Percentiles rank a stretch among this genome's conserved stretches.
Evolutionary conservation across 2,797 vertebrate species (phyloP).

Genomic region (Crocodylus rhombifer): DNA sequence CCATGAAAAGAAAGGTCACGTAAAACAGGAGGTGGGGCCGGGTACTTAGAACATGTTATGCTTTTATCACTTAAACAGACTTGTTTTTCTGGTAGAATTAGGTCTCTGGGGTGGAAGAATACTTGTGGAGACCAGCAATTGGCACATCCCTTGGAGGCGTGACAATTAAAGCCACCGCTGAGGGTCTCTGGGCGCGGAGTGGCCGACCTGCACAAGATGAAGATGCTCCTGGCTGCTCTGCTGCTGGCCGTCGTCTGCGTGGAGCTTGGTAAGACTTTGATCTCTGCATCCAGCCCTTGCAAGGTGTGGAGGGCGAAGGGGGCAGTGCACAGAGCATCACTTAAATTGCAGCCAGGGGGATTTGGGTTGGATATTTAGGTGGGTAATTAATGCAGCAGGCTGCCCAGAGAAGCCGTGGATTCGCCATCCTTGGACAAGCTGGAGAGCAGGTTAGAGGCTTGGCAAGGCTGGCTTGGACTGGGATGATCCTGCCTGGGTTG

Average conservation of each 20-base stretch:
- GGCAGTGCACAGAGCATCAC: too few relatives aligned
- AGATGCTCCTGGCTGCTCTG: slow-evolving; percentile 29
- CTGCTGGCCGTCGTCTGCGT: not conserved
- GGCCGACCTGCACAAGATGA: slow-evolving; percentile 25
- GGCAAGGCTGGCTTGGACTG: too few relatives aligned
- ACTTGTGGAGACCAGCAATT: rapidly evolving
- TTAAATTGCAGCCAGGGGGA: too few relatives aligned
- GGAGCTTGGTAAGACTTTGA: slow-evolving; percentile 35
- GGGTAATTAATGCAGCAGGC: too few relatives aligned
- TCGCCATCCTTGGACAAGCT: too few relatives aligned
- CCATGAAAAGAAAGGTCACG: slow-evolving; percentile 31
- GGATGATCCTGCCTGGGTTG: too few relatives aligned
- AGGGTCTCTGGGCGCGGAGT: not conserved
- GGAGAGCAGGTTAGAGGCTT: too few relatives aligned
- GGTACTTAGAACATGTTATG: not conserved
- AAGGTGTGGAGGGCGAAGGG: not conserved
- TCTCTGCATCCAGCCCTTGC: not conserved
- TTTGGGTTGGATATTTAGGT: too few relatives aligned
- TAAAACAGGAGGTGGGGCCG: slow-evolving; percentile 34
- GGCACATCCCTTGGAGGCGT: not conserved
- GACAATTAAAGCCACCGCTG: not conserved
- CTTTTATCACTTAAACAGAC: slow-evolving; percentile 26
- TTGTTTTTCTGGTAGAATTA: slow-evolving; percentile 31
- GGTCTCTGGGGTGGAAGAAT: not conserved
- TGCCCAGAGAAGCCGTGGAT: too few relatives aligned